Base-by-base conservation (phyloP, 2,797 vertebrate genomes). In the Hylomyscus alleni region DNA sequence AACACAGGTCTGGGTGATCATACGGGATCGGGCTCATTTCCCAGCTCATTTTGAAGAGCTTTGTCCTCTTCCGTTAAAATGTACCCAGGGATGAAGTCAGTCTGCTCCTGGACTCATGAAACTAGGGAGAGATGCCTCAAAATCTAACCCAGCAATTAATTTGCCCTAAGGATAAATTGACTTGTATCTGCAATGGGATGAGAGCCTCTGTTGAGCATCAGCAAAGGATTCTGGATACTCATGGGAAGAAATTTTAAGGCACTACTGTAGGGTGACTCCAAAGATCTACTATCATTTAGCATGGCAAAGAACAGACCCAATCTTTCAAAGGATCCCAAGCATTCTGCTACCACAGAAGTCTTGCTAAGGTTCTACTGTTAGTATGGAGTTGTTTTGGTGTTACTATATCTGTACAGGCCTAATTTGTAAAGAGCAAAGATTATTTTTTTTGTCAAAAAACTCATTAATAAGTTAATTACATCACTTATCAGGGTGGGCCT, bases 381-480 rank as follows among this genome's bases (percentile, higher is more conserved):
- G 34, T 88, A 69, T 54, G 56, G 34, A 75, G 50, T 20, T 96
- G 34, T 94, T 97, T 89, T 98, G 62, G 76, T 3, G 10, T 20
- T 96, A 91, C 81, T 95, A 95, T 12, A 92, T 40, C 58, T 75
- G 0, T 65, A 88, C 4, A 84, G 58, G 50, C 29, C 85, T 82
- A 89, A 96, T 97, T 82, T 93, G 65, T 94, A 97, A 94, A 95
- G 72, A 91, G 10, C 4, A 22, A 97, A 96, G 37, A 76, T 26
- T 65, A 31, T 31, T 11, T 26, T 80, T 95, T 78, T 97, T 83
- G 47, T 78, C 85, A 97, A 98, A 97, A 95, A 72, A 65, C 75
- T 2, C 0, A 75, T 81, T 77, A 97, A 97, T 44, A 97, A 76
- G 40, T 82, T 76, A 98, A 96, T 14, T 90, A n/a, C 93, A 94